phyloP scores from a whole-genome alignment of 2,113 vertebrate genomes.

The Podilymbus podiceps region DNA sequence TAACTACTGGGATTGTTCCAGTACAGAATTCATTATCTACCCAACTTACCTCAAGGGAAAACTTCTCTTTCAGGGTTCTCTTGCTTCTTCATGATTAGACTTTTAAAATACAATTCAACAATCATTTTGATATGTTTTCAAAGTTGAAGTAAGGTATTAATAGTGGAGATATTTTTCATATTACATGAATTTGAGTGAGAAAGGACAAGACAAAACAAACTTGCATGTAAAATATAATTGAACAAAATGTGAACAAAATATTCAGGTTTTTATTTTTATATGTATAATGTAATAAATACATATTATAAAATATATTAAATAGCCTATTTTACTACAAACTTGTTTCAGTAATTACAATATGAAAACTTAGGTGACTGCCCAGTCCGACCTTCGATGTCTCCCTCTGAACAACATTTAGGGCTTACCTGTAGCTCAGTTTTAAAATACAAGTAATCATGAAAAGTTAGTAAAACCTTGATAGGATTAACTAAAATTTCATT shows the following conservation, averaged over 20 bases:
- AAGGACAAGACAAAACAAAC: neutral
- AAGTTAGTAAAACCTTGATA: neutral
- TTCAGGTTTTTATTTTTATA: neutral
- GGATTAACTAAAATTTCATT: neutral
- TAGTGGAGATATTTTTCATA: neutral
- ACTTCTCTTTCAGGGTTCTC: neutral
- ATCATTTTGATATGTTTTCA: neutral
- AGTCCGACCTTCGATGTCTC: neutral
- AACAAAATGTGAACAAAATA: neutral
- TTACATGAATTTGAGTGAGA: neutral
- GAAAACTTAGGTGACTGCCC: neutral
- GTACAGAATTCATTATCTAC: conserved; percentile 41
- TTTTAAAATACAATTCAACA: neutral
- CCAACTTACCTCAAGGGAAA: conserved; percentile 31
- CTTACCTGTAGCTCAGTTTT: neutral
- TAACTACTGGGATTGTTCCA: conserved; percentile 64
- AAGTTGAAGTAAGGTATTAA: neutral
- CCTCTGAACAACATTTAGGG: neutral
- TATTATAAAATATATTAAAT: neutral
- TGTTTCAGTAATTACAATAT: neutral
- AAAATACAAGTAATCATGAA: neutral
- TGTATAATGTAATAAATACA: neutral
- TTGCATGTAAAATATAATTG: neutral
- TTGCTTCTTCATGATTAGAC: neutral
- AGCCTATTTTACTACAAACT: neutral